phyloP scores from a whole-genome alignment of 2,113 vertebrate species.

The Bucco capensis region DNA sequence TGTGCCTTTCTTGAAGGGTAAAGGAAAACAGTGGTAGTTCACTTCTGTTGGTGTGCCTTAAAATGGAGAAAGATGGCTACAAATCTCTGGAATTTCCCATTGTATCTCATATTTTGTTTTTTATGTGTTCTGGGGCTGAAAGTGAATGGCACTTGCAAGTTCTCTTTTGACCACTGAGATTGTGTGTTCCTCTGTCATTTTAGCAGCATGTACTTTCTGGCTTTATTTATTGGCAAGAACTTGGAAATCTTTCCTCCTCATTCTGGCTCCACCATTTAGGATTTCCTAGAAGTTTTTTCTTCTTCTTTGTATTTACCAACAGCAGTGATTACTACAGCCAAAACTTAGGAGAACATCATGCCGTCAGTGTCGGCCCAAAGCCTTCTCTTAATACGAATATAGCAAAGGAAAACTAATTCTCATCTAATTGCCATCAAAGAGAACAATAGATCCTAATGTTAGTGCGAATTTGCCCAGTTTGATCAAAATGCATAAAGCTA shows the following conservation, averaged over 20 bases:
- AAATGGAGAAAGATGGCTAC: background rate
- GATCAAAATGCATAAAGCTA: background rate
- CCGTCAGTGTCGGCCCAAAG: background rate
- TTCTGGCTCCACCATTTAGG: background rate
- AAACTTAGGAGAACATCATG: background rate
- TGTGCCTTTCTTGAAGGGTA: background rate
- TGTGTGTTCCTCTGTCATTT: background rate
- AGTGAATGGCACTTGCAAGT: background rate
- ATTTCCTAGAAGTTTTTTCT: background rate
- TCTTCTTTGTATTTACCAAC: background rate
- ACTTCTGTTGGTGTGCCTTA: background rate
- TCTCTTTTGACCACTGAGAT: background rate
- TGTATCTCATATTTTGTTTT: background rate
- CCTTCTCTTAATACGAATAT: background rate
- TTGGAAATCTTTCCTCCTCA: background rate
- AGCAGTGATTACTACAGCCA: background rate
- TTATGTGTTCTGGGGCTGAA: background rate
- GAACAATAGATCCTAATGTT: background rate
- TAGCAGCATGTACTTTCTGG: accelerated
- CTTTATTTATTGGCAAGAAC: background rate
- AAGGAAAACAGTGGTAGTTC: background rate
- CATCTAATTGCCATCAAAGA: background rate
- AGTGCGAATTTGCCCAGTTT: background rate
- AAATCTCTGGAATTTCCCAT: background rate
- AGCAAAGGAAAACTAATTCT: background rate